Percentiles rank a stretch among this genome's conserved stretches.
phyloP scores from a whole-genome alignment of 2,113 vertebrate genomes.

The Thermophis baileyi region DNA sequence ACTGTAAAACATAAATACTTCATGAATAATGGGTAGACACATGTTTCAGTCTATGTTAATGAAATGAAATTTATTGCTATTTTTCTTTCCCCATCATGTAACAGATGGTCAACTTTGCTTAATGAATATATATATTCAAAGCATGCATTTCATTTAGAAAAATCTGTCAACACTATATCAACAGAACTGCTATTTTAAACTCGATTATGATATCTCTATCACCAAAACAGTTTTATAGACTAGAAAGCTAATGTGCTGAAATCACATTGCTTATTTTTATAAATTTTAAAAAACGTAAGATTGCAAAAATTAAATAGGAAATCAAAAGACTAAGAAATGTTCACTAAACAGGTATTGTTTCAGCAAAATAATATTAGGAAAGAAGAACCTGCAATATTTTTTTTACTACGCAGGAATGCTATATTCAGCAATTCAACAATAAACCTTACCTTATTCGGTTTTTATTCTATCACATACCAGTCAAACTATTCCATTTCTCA shows the following conservation, averaged over 20 bases:
- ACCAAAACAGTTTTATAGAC: conserved; percentile 52
- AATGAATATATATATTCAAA: conserved; percentile 16
- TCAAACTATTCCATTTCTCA: background rate
- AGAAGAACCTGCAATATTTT: background rate
- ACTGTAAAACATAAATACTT: background rate
- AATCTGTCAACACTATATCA: conserved; percentile 47
- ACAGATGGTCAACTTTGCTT: conserved; percentile 47
- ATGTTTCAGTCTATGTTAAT: background rate
- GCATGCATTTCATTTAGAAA: conserved; percentile 36
- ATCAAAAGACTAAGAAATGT: background rate
- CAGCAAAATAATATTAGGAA: background rate
- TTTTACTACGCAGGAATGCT: background rate
- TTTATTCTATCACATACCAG: background rate
- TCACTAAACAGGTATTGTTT: background rate
- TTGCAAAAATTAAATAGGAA: background rate
- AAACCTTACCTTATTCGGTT: background rate
- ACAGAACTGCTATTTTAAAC: conserved; percentile 57
- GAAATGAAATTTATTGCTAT: conserved; percentile 28
- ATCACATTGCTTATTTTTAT: conserved; percentile 33
- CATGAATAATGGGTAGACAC: conserved; percentile 45
- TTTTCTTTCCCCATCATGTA: conserved; percentile 36
- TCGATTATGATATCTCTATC: conserved; percentile 48
- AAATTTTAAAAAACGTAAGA: conserved; percentile 32
- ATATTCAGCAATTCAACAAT: background rate
- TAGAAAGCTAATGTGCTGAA: conserved; percentile 46